Percentiles rank a stretch among this genome's conserved stretches.
phyloP scores from a whole-genome alignment of 2,797 vertebrate species.

The Eleutherodactylus coqui region DNA sequence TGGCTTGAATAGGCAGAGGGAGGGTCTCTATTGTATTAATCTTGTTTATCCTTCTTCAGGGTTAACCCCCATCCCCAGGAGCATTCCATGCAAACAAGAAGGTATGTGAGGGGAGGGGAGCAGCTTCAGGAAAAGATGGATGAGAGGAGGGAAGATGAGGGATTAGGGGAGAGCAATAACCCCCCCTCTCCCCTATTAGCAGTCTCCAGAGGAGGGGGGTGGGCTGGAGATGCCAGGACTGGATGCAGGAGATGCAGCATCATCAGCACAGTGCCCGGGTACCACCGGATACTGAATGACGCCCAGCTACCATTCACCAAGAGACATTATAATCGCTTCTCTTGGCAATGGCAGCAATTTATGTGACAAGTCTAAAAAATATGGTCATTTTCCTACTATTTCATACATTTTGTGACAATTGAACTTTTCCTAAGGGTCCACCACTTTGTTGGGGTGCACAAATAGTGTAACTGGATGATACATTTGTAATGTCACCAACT shows the following conservation, averaged over 20 bases:
- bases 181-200: slow-evolving; percentile 39
- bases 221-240: slow-evolving; percentile 46
- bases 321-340: too few species aligned
- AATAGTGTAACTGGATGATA: neutral
- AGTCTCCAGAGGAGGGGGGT: slow-evolving; percentile 35
- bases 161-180: slow-evolving; percentile 54
- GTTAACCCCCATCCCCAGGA: slow-evolving; percentile 58
- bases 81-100: slow-evolving; percentile 59
- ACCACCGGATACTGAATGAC: slow-evolving; percentile 32
- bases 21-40: slow-evolving; percentile 61
- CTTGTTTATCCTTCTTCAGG: slow-evolving; percentile 61
- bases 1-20: slow-evolving; percentile 35
- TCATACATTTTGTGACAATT: neutral
- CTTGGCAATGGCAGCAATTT: neutral
- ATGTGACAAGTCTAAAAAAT: neutral
- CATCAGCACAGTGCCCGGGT: slow-evolving; percentile 31
- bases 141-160: slow-evolving; percentile 26
- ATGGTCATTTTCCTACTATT: too few species aligned
- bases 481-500: neutral
- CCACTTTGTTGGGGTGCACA: neutral
- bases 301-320: neutral
- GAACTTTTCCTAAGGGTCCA: neutral
- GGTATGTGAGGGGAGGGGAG: slow-evolving; percentile 49
- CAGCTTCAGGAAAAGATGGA: slow-evolving; percentile 50
- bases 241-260: slow-evolving; percentile 45